Evolutionary conservation across 2,113 vertebrate genomes (phyloP).

Genomic region (Nyctibius bracteatus): DNA sequence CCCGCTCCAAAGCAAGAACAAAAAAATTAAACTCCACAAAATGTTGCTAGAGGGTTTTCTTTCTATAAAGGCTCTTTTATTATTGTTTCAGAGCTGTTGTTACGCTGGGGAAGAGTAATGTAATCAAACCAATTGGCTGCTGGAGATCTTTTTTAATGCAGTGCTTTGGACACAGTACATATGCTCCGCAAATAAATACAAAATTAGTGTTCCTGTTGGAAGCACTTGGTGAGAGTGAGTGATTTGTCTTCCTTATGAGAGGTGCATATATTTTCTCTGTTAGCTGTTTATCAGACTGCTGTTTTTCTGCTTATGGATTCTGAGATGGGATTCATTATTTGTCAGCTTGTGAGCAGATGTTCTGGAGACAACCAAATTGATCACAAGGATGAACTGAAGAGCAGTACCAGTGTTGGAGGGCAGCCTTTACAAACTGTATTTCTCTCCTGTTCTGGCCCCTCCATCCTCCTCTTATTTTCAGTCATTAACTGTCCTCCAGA

Average conservation of each 20-base stretch:
- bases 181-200: conserved; percentile 71
- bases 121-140: conserved; percentile 65
- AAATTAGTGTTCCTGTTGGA: conserved; percentile 73
- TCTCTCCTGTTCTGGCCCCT: neutral
- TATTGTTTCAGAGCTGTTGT: conserved; percentile 42
- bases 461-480: neutral
- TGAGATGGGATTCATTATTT: conserved; percentile 64
- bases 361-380: conserved; percentile 59
- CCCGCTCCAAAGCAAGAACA: neutral
- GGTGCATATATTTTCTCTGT: conserved; percentile 66
- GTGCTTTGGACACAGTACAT: conserved; percentile 68
- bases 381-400: conserved; percentile 46
- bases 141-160: conserved; percentile 69
- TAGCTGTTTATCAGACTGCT: conserved; percentile 69
- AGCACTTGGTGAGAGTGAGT: conserved; percentile 68
- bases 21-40: neutral
- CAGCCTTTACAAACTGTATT: conserved; percentile 40
- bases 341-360: conserved; percentile 68
- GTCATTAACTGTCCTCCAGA: neutral
- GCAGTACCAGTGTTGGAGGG: neutral
- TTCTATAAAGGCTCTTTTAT: neutral
- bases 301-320: conserved; percentile 69
- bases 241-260: conserved; percentile 77
- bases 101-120: conserved; percentile 52
- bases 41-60: conserved; percentile 4